Percentiles rank a stretch among this genome's conserved stretches.
These are phyloP conservation scores for Chrysochloris asiatica DNA, from an alignment of 2,113 vertebrate genomes.

Conservation along the genomic window DNA sequence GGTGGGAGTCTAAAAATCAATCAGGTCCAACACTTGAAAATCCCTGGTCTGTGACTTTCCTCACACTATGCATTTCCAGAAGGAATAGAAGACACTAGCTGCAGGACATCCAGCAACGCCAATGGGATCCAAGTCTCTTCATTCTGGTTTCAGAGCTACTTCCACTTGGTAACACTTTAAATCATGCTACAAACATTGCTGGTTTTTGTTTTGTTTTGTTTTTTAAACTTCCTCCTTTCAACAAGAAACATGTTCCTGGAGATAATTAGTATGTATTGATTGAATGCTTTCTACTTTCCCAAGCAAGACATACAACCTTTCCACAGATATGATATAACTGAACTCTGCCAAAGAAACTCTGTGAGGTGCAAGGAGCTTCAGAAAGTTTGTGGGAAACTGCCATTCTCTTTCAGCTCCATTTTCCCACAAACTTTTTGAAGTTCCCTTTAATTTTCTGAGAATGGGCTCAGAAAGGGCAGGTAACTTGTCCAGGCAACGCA, in stretches of 20 bases:
- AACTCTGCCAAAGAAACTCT: neutral
- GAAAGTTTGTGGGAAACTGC: neutral
- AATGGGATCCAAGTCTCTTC: neutral
- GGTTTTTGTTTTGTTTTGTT: too few relatives aligned
- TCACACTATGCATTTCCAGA: neutral
- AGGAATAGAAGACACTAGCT: neutral
- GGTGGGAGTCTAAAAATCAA: neutral
- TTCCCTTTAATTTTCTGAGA: neutral
- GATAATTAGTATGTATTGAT: neutral
- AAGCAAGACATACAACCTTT: neutral
- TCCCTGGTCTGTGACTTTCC: neutral
- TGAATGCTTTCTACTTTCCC: neutral
- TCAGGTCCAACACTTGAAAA: fast-evolving
- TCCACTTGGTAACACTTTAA: neutral
- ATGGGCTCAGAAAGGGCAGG: neutral
- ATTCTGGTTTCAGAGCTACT: neutral
- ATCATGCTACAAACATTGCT: neutral
- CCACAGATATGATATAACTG: neutral
- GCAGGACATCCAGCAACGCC: fast-evolving
- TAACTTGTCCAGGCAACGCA: neutral
- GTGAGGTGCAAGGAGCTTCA: too few relatives aligned
- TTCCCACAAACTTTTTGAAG: too few relatives aligned
- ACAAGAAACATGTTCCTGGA: neutral
- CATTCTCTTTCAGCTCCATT: too few relatives aligned
- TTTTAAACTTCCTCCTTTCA: neutral